Conservation (phyloP, 35 echinoderm and acorn worm genomes). For the Ptychodera flava region DNA sequence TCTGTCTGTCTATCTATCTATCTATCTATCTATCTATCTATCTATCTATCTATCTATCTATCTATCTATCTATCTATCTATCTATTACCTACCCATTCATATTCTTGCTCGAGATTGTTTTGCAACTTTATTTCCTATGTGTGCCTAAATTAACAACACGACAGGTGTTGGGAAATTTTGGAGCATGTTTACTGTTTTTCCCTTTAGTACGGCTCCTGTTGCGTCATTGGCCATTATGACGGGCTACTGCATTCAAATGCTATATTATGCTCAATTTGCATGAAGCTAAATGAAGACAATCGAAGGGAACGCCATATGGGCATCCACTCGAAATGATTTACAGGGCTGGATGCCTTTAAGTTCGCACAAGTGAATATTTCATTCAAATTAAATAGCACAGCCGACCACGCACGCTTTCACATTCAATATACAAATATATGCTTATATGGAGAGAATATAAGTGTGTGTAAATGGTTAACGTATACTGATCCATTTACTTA, state of each 20-base stretch:
- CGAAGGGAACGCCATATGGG: too few species aligned
- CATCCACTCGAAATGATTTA: too few species aligned
- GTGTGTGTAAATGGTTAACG: background rate
- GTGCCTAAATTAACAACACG: background rate
- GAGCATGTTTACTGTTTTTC: background rate
- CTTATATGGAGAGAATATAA: background rate
- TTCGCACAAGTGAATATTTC: too few species aligned
- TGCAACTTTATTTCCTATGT: background rate
- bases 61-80: background rate
- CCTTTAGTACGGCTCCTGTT: too few species aligned
- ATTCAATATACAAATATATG: background rate
- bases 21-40: background rate
- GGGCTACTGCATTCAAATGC: too few species aligned
- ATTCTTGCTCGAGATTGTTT: background rate
- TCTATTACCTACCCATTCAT: background rate
- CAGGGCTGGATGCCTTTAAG: too few species aligned
- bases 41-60: background rate
- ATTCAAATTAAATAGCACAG: background rate
- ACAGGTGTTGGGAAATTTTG: background rate
- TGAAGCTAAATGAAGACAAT: too few species aligned
- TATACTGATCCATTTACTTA: background rate
- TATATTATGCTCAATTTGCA: too few species aligned
- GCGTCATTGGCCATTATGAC: too few species aligned
- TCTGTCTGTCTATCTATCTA: background rate
- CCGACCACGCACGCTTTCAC: background rate